These are phyloP conservation scores for Dinoponera quadriceps DNA, from an alignment of 1,140 invertebrate genomes.

Conservation along the genomic window DNA sequence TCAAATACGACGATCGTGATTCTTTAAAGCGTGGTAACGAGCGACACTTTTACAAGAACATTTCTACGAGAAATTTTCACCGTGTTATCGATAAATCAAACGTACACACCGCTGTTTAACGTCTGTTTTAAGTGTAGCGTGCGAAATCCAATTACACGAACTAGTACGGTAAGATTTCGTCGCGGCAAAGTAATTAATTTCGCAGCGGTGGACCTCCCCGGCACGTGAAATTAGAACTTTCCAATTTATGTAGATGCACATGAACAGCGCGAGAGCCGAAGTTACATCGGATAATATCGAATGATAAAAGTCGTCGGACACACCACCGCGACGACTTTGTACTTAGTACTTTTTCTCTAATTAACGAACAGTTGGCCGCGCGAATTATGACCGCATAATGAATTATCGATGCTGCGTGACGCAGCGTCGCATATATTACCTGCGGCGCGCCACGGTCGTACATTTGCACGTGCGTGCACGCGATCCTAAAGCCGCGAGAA, in stretches of 20 bases:
- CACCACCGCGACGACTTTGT: no score
- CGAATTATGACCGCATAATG: constrained; percentile 11
- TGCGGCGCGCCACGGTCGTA: neutral
- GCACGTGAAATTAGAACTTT: neutral
- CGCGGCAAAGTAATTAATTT: constrained; percentile 3
- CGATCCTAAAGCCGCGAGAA: constrained; percentile 58
- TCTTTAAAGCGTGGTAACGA: no score
- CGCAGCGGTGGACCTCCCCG: no score
- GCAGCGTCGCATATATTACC: constrained; percentile 43
- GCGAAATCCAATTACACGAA: neutral
- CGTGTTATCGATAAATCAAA: neutral
- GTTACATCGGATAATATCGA: neutral
- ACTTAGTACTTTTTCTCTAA: neutral
- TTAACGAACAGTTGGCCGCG: neutral
- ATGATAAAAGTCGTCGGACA: neutral
- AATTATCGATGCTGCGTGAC: constrained; percentile 31
- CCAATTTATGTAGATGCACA: neutral
- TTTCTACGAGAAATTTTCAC: neutral
- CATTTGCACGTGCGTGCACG: constrained; percentile 49
- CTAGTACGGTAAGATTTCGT: neutral
- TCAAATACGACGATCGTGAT: no score
- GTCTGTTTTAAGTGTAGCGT: neutral
- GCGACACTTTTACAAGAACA: no score
- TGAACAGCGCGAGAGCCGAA: neutral
- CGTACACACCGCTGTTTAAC: neutral